Evolutionary conservation across 2,888 invertebrate genomes (phyloP).

Genomic region (Sesamia inferens): DNA sequence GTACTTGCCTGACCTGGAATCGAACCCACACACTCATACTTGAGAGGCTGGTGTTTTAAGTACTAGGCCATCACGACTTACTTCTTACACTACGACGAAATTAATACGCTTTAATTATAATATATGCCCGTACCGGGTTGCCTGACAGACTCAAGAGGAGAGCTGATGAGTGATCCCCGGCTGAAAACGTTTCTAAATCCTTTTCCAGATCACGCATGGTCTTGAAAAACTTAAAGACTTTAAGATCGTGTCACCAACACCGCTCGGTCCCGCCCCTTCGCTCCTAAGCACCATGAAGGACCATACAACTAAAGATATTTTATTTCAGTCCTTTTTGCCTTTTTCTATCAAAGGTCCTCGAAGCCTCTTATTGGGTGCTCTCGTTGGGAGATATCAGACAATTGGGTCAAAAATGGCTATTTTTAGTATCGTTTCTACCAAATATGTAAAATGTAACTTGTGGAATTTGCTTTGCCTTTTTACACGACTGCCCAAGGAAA

Average conservation of each 20-base stretch:
- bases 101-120: no score
- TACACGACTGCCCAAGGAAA: no score
- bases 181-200: neutral
- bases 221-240: slow-evolving; percentile 9
- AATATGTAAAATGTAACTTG: slow-evolving; percentile 33
- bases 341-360: slow-evolving; percentile 46
- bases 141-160: neutral
- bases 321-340: slow-evolving; percentile 47
- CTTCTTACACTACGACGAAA: no score
- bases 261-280: neutral
- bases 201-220: neutral
- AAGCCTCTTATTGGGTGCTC: slow-evolving; percentile 38
- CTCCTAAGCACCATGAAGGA: slow-evolving; percentile 37
- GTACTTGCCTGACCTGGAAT: no score
- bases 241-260: slow-evolving; percentile 12
- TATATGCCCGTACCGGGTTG: neutral
- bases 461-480: slow-evolving; percentile 5
- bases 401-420: slow-evolving; percentile 33
- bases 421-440: slow-evolving; percentile 1
- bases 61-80: no score
- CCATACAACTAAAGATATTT: slow-evolving; percentile 53
- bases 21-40: no score
- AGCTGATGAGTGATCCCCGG: neutral
- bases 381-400: slow-evolving; percentile 21
- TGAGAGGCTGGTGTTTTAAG: no score